Evolutionary conservation across 1,140 invertebrate species (phyloP).

Genomic region (Drosophila sulfurigaster): DNA sequence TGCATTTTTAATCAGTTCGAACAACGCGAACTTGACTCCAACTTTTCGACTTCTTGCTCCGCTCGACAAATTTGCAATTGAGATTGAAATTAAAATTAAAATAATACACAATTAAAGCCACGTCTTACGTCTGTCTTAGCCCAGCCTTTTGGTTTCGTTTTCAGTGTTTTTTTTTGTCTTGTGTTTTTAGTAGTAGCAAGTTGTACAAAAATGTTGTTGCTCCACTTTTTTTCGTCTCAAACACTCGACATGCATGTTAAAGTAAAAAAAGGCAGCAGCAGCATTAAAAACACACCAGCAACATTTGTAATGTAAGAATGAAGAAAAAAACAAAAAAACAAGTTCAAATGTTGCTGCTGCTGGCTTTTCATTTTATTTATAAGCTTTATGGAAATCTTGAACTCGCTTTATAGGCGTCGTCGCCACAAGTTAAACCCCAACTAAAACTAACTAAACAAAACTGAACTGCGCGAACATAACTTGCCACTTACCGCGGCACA

Average conservation of each 20-base stretch:
- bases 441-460: slow-evolving; percentile 17
- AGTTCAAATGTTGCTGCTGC: slow-evolving; percentile 54
- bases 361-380: slow-evolving; percentile 61
- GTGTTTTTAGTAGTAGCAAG: slow-evolving; percentile 23
- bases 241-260: slow-evolving; percentile 57
- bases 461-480: slow-evolving; percentile 1
- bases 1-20: slow-evolving; percentile 67
- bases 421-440: slow-evolving; percentile 37
- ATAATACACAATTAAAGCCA: slow-evolving; percentile 73
- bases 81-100: slow-evolving; percentile 80
- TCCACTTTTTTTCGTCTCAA: slow-evolving; percentile 65
- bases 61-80: slow-evolving; percentile 72
- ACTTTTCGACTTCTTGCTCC: background rate
- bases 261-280: slow-evolving; percentile 46
- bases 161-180: slow-evolving; percentile 30
- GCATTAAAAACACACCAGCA: slow-evolving; percentile 21
- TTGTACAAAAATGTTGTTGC: slow-evolving; percentile 61
- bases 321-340: slow-evolving; percentile 63
- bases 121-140: slow-evolving; percentile 22
- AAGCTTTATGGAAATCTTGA: slow-evolving; percentile 71
- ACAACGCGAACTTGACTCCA: background rate
- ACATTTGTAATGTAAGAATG: slow-evolving; percentile 52
- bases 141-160: slow-evolving; percentile 36
- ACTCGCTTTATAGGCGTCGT: slow-evolving; percentile 63
- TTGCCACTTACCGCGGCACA: slow-evolving; percentile 15